Base-by-base conservation (phyloP, 2,888 invertebrate species). In the Encarsia formosa region DNA sequence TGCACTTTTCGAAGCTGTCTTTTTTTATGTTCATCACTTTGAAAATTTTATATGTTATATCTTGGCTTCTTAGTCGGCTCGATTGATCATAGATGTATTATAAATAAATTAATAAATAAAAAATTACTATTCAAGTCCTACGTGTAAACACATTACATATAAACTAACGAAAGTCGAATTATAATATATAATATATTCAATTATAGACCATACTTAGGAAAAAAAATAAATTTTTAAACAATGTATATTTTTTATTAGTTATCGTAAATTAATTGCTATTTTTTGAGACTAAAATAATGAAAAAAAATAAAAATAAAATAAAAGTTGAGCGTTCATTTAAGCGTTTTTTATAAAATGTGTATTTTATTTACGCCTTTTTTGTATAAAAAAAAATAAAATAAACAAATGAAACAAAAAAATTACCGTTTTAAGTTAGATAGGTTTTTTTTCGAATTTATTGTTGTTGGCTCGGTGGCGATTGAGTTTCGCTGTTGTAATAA, bases 231-330 rank as follows among this genome's bases (percentile, higher is more conserved):
- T n/a, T n/a, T n/a, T n/a, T n/a, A n/a, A n/a, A n/a, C n/a, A n/a
- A 42, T 57, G 56, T 57, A 57, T 57, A 57, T 57, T 57, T 56
- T 52, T 57, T 48, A 57, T 57, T 57, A 57, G 56, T 57, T 57
- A 54, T 54, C 45, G 38, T 54, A 52, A 37, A 49, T 46, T 40
- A 38, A 53, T 54, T 54, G 38, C 51, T 57, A 57, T 57, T 57
- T 57, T 50, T 54, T 48, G 43, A 56, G 42, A 49, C 38, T 54
- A 46, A 37, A 52, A 46, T 49, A 38, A 29, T 24, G 31, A 41
- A 20, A n/a, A n/a, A n/a, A n/a, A n/a, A n/a, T n/a, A n/a, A n/a
- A n/a, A n/a, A n/a, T n/a, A n/a, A n/a, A n/a, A n/a, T 47, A 48
- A 56, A 54, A 57, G 35, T 52, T 50, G 49, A 46, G 50, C 55